Percentiles rank a stretch among this genome's conserved stretches.
Conservation (phyloP, 2,797 vertebrate species). For the Myripristis jacobus region DNA sequence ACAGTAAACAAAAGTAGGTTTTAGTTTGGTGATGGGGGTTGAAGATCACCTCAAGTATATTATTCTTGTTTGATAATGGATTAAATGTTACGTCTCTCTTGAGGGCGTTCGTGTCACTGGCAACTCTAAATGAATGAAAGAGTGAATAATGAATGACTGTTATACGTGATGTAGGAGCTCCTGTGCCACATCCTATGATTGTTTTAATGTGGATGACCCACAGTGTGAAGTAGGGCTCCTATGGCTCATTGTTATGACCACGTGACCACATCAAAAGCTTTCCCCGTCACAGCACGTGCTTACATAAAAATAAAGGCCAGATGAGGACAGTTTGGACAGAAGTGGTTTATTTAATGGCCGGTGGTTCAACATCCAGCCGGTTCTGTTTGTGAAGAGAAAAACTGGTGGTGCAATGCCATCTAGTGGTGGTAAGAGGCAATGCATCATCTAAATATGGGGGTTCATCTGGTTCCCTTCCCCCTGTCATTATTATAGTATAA, state of each 20-base stretch:
- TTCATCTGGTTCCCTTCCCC: not conserved
- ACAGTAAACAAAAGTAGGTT: slow-evolving; percentile 1
- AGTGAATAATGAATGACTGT: too few species aligned
- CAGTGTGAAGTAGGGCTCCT: too few species aligned
- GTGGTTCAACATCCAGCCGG: slow-evolving; percentile 39
- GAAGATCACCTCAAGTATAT: not conserved
- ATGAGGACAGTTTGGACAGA: slow-evolving; percentile 5
- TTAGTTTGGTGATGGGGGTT: not conserved
- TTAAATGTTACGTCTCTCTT: not conserved
- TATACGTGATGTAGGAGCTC: not conserved
- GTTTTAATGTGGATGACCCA: not conserved
- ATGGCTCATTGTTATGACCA: not conserved
- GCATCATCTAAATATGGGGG: not conserved
- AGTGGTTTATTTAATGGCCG: not conserved
- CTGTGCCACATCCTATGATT: not conserved
- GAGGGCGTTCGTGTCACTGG: not conserved
- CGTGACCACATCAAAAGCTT: not conserved
- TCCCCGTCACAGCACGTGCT: not conserved
- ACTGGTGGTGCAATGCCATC: slow-evolving; percentile 47
- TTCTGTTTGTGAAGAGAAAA: slow-evolving; percentile 51
- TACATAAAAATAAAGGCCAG: not conserved
- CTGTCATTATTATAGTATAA: not conserved
- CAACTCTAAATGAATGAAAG: not conserved
- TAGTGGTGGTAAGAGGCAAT: slow-evolving; percentile 57
- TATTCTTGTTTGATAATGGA: not conserved